These are phyloP conservation scores for Montipora efflorescens DNA, from an alignment of 64 coral and sea anemone species.

Conservation along the genomic window DNA sequence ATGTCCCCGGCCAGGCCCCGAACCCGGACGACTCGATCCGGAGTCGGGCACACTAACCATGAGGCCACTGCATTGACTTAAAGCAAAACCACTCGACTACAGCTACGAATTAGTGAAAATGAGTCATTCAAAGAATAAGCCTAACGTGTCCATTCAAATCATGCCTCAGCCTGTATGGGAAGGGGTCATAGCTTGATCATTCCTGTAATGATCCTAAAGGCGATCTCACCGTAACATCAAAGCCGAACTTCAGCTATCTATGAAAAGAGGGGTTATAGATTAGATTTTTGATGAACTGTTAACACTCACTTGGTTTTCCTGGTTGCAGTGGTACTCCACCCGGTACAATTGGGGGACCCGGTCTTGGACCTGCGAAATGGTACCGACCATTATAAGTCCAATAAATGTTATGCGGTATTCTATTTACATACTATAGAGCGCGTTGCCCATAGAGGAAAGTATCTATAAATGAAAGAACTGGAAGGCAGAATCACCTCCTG, in stretches of 20 bases:
- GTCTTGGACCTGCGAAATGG: slow-evolving; percentile 16
- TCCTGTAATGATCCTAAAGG: neutral
- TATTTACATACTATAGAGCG: too few relatives aligned
- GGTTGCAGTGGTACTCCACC: slow-evolving; percentile 37
- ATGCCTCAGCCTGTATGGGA: neutral
- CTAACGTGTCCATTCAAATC: too few relatives aligned
- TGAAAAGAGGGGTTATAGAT: neutral
- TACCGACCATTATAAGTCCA: neutral
- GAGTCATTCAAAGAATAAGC: too few relatives aligned
- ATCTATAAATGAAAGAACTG: too few relatives aligned
- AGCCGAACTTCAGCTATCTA: neutral
- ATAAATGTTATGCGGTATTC: neutral
- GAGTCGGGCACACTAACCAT: too few relatives aligned
- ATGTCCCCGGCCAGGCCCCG: too few relatives aligned
- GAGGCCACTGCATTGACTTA: too few relatives aligned
- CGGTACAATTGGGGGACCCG: slow-evolving; percentile 31
- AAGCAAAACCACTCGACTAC: too few relatives aligned
- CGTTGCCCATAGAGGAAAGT: too few relatives aligned
- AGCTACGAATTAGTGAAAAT: too few relatives aligned
- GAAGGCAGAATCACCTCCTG: too few relatives aligned
- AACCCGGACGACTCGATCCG: too few relatives aligned
- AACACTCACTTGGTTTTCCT: slow-evolving; percentile 40
- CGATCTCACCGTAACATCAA: neutral
- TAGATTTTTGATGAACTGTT: neutral
- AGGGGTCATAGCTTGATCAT: neutral